These are phyloP conservation scores for Lycophotia porphyrea DNA, from an alignment of 2,888 invertebrate genomes.

Conservation along the genomic window DNA sequence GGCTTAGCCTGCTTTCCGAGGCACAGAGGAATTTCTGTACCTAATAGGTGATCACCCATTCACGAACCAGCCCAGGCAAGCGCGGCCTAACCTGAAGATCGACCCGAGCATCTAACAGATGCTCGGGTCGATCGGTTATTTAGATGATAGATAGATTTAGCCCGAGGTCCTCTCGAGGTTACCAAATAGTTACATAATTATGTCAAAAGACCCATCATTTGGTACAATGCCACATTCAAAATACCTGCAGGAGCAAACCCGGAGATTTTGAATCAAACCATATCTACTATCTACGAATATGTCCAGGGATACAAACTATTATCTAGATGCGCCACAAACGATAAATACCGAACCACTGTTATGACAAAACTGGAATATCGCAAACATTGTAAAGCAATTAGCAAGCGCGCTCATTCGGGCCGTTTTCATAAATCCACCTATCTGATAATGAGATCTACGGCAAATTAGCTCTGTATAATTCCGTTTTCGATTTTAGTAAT, in stretches of 20 bases:
- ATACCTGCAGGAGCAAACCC: background rate
- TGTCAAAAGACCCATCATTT: background rate
- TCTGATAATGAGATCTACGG: conserved; percentile 75
- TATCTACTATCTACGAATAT: conserved; percentile 32
- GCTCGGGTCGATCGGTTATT: too few relatives aligned
- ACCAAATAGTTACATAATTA: background rate
- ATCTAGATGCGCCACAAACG: conserved; percentile 50
- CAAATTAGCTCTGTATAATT: conserved; percentile 72
- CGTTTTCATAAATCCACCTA: conserved; percentile 71
- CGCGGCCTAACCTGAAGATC: background rate
- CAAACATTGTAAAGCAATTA: conserved; percentile 72
- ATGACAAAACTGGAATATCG: conserved; percentile 60
- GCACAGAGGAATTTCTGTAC: background rate
- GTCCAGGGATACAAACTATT: conserved; percentile 48
- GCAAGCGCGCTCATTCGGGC: conserved; percentile 63
- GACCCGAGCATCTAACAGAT: too few relatives aligned
- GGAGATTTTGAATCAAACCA: conserved; percentile 11
- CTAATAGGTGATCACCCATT: background rate
- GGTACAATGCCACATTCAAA: background rate
- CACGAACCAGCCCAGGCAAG: background rate
- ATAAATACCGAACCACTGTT: conserved; percentile 39
- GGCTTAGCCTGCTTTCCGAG: background rate
- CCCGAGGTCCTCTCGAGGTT: background rate
- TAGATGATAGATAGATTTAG: too few relatives aligned
- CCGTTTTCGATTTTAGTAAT: conserved; percentile 67